phyloP scores from a whole-genome alignment of 23 tunicate species.

The Aplidium turbinatum region DNA sequence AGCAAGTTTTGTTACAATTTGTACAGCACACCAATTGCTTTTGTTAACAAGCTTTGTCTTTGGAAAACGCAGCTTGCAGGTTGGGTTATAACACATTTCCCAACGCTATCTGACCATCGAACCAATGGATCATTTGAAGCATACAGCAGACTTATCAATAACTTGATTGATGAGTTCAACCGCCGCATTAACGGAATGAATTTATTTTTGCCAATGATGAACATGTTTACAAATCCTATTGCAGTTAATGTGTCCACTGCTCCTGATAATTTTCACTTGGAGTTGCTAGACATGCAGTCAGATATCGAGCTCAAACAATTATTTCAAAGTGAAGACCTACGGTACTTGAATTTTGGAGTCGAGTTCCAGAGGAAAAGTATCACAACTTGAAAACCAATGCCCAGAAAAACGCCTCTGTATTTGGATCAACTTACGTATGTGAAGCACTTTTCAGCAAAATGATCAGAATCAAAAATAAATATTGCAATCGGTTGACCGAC shows the following conservation, averaged over 20 bases:
- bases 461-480: conserved; percentile 58
- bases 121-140: conserved; percentile 43
- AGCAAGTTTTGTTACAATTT: conserved; percentile 49
- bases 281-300: conserved; percentile 66
- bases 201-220: conserved; percentile 40
- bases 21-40: conserved; percentile 66
- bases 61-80: conserved; percentile 70
- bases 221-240: conserved; percentile 43
- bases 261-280: conserved; percentile 56
- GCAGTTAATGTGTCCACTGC: conserved; percentile 40
- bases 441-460: conserved; percentile 67
- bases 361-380: conserved; percentile 64
- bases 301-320: conserved; percentile 50
- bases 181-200: conserved; percentile 21
- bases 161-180: conserved; percentile 37
- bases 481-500: conserved; percentile 54
- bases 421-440: conserved; percentile 67
- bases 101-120: conserved; percentile 52
- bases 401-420: conserved; percentile 54
- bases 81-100: conserved; percentile 54
- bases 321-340: conserved; percentile 50
- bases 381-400: conserved; percentile 55
- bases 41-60: conserved; percentile 51
- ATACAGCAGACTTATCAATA: conserved; percentile 43
- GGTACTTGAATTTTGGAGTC: conserved; percentile 60